Evolutionary conservation across 2,888 invertebrate genomes (phyloP), one percentile per base, ranked within the genome.

Genomic region (Epinotia brunnichana): DNA sequence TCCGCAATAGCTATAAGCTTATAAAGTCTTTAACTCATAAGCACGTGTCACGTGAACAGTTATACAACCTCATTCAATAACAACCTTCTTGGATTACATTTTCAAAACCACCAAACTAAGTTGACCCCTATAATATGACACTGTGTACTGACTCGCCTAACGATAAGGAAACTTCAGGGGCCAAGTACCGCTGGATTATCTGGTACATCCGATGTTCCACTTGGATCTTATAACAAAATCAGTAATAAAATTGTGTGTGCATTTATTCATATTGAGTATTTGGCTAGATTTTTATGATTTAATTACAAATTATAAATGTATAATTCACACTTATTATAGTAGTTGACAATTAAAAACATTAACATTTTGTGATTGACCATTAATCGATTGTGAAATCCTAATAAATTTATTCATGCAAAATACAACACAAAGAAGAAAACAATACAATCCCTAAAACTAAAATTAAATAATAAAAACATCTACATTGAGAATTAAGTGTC

Each of bases 41-140:
- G 76, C 86, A 85, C 82, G 83, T 84, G 84, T 83, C 76, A 71
- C 70, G 59, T 60, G n/a, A 76, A 88, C 88, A 86, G 89, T 88
- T 89, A 88, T 78, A 78, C 79, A 87, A 88, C 89, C 89, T 82
- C 88, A 87, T 85, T 89, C 77, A 76, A 71, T 77, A 74, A 56
- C 81, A 83, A 80, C 85, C 85, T 85, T 81, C 84, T 85, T 83
- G 81, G 79, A 81, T 85, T 82, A 82, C 83, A 80, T 78, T 76
- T 75, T 59, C 77, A 74, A n/a, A 74, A 76, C 70, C 41, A 77
- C 85, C 86, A 83, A 15, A 57, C 17, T 74, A 78, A 64, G 70
- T 68, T 77, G 86, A 81, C 69, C 77, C 76, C 51, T 15, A 17
- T 7, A 11, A 39, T 24, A 56, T 21, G 35, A n/a, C 29, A 15